Conservation (phyloP, 2,797 vertebrate species). For the Erpetoichthys calabaricus region DNA sequence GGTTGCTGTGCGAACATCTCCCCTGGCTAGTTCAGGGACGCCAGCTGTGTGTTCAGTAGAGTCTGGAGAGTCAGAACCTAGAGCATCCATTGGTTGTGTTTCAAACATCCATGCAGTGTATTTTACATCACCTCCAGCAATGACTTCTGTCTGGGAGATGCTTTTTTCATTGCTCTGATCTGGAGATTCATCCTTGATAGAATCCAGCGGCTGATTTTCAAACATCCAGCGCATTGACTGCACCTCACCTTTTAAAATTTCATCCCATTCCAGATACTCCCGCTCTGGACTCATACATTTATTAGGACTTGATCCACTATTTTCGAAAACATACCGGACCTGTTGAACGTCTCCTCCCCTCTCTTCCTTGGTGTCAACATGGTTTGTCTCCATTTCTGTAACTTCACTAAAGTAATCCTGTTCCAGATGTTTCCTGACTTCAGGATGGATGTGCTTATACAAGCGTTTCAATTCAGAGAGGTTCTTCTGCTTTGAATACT, state of each 20-base stretch:
- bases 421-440: conserved; percentile 68
- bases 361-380: conserved; percentile 32
- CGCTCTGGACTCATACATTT: conserved; percentile 49
- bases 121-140: conserved; percentile 62
- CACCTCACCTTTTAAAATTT: conserved; percentile 70
- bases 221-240: conserved; percentile 72
- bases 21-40: conserved; percentile 58
- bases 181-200: conserved; percentile 51
- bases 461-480: conserved; percentile 65
- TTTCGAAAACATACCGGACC: conserved; percentile 54
- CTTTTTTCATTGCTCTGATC: conserved; percentile 41
- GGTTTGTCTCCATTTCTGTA: conserved; percentile 42
- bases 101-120: conserved; percentile 78
- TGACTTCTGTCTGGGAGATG: conserved; percentile 57
- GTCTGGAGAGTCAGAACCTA: conserved; percentile 27
- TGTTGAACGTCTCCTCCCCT: conserved; percentile 54
- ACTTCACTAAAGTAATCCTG: conserved; percentile 54
- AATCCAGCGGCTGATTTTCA: conserved; percentile 69
- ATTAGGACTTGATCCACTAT: conserved; percentile 39
- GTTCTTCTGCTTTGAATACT: conserved; percentile 61
- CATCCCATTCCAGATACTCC: conserved; percentile 59
- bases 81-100: conserved; percentile 53
- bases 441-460: conserved; percentile 70
- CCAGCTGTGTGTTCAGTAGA: conserved; percentile 42
- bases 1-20: conserved; percentile 48